A percentile compares a stretch with the other conserved stretches of the same genome.
phyloP scores from a whole-genome alignment of 2,113 vertebrate genomes.

The Oryzias melastigma region DNA sequence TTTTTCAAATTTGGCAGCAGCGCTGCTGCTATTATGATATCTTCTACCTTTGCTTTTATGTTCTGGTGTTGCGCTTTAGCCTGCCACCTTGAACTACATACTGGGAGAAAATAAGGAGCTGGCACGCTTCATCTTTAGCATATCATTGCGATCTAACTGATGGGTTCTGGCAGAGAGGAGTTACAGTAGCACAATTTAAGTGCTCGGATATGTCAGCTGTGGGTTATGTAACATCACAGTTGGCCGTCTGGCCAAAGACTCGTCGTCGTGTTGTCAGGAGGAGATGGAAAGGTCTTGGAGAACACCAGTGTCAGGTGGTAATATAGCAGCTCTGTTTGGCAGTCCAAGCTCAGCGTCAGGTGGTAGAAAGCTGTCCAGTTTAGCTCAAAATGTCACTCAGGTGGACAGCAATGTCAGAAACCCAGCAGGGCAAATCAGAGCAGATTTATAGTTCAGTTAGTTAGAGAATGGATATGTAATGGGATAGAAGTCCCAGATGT shows the following conservation, averaged over 20 bases:
- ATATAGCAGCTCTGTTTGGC: conserved; percentile 28
- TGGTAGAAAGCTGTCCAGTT: conserved; percentile 19
- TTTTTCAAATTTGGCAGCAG: too few relatives aligned
- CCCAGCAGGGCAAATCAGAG: too few relatives aligned
- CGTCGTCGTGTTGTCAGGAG: conserved; percentile 31
- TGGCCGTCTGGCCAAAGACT: conserved; percentile 19
- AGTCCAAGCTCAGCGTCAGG: conserved; percentile 11
- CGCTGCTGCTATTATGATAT: too few relatives aligned
- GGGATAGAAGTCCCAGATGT: too few relatives aligned
- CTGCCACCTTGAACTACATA: not conserved
- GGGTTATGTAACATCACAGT: conserved; percentile 31
- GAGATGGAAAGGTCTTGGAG: conserved; percentile 31
- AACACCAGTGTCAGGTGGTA: conserved; percentile 18
- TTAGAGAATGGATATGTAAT: too few relatives aligned
- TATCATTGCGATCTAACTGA: conserved; percentile 7
- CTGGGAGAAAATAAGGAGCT: conserved; percentile 1
- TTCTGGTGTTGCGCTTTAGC: not conserved
- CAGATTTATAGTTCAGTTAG: too few relatives aligned
- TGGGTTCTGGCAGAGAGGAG: conserved; percentile 12
- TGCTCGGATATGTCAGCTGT: conserved; percentile 29
- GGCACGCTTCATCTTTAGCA: conserved; percentile 1
- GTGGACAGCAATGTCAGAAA: conserved; percentile 6
- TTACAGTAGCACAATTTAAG: conserved; percentile 3
- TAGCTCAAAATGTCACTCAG: conserved; percentile 24
- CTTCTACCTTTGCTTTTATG: not conserved